Percentiles rank a stretch among this genome's conserved stretches.
Conservation (phyloP, 2,888 invertebrate genomes). For the Dynastes tityus region DNA sequence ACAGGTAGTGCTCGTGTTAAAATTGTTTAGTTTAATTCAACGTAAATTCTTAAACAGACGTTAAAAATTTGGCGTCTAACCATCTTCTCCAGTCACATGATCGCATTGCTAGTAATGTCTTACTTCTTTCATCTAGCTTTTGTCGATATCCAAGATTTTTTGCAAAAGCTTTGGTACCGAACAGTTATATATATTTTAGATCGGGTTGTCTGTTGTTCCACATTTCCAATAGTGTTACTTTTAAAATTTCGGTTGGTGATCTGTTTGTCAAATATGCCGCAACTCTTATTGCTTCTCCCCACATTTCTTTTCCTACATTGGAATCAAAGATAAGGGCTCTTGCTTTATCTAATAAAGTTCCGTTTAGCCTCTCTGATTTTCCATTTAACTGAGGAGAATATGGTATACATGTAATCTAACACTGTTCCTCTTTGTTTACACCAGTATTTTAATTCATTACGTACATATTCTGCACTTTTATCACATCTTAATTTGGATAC, state of each 20-base stretch:
- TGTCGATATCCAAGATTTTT: constrained; percentile 57
- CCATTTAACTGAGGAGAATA: constrained; percentile 54
- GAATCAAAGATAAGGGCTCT: constrained; percentile 50
- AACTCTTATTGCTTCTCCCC: constrained; percentile 59
- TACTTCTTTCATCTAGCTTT: constrained; percentile 60
- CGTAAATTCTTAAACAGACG: too few relatives aligned
- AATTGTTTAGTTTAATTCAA: too few relatives aligned
- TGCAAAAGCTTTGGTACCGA: constrained; percentile 60
- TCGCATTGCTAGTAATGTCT: constrained; percentile 48
- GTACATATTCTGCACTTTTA: constrained; percentile 53
- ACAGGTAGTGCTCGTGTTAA: too few relatives aligned
- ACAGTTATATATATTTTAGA: constrained; percentile 59
- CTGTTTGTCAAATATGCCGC: constrained; percentile 55
- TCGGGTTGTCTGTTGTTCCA: constrained; percentile 61
- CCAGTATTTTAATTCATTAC: constrained; percentile 44
- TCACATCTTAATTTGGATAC: constrained; percentile 50
- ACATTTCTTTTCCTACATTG: constrained; percentile 55
- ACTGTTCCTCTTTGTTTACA: constrained; percentile 52
- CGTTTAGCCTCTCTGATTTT: constrained; percentile 56
- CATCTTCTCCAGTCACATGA: too few relatives aligned
- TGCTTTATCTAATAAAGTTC: constrained; percentile 55
- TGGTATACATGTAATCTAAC: constrained; percentile 50
- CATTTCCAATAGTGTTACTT: constrained; percentile 59
- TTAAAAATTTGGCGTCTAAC: too few relatives aligned
- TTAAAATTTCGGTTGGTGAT: constrained; percentile 55